Evolutionary conservation across 2,888 invertebrate species (phyloP).

Genomic region (Melanostoma scalare): DNA sequence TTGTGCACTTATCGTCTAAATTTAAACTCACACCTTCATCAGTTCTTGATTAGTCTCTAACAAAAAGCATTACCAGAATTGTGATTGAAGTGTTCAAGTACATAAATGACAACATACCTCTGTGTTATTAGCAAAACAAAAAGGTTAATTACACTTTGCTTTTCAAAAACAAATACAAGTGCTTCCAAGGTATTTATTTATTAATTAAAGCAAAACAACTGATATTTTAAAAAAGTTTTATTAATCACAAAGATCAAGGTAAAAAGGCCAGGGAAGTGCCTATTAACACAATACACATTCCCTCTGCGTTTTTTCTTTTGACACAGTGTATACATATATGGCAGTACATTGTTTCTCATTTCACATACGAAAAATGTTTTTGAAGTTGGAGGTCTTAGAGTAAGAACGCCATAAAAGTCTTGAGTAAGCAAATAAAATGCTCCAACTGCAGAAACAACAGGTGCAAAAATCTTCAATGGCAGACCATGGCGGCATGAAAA

Average conservation of each 20-base stretch:
- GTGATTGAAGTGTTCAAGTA: neutral
- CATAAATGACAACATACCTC: neutral
- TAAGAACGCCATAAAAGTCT: neutral
- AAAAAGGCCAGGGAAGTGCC: conserved; percentile 43
- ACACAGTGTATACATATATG: neutral
- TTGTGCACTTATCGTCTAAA: too few species aligned
- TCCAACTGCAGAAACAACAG: conserved; percentile 32
- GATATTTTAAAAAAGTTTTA: neutral
- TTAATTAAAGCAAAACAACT: conserved; percentile 21
- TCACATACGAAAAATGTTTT: too few species aligned
- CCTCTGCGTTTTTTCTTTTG: conserved; percentile 25
- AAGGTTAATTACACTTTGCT: conserved; percentile 54
- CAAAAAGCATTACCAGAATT: neutral
- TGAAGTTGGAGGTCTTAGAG: conserved; percentile 19
- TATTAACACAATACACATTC: neutral
- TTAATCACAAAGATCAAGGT: conserved; percentile 48
- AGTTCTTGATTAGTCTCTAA: too few species aligned
- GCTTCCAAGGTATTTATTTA: conserved; percentile 23
- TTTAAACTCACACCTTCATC: neutral
- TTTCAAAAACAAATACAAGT: conserved; percentile 17
- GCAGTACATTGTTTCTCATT: conserved; percentile 40
- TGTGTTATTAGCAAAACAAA: conserved; percentile 2
- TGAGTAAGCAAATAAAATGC: too few species aligned
- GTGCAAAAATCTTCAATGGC: conserved; percentile 52
- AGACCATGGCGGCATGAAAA: conserved; percentile 3